Percentiles rank a stretch among this genome's conserved stretches.
phyloP scores from a whole-genome alignment of 1,140 invertebrate genomes.

The Lutraria rhynchaena region DNA sequence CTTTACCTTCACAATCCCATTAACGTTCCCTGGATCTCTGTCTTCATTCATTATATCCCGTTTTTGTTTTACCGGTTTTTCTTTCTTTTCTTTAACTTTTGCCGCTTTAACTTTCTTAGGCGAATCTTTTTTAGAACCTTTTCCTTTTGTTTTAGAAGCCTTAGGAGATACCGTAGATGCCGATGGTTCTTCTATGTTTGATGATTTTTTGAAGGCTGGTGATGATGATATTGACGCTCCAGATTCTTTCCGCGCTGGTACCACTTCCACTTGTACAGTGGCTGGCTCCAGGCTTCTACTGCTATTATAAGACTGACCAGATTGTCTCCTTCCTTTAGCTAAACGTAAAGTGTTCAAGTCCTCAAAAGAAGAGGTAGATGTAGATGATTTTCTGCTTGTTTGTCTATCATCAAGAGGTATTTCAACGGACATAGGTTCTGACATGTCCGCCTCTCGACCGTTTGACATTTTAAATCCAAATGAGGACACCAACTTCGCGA shows the following conservation, averaged over 20 bases:
- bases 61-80: constrained; percentile 6
- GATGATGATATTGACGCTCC: not conserved
- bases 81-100: constrained; percentile 12
- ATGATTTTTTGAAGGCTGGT: constrained; percentile 42
- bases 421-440: constrained; percentile 29
- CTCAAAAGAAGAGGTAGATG: constrained; percentile 55
- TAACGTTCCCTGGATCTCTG: constrained; percentile 59
- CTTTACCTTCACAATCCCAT: constrained; percentile 54
- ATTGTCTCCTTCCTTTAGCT: not conserved
- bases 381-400: constrained; percentile 31
- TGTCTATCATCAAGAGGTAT: constrained; percentile 43
- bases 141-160: not conserved
- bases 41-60: not conserved
- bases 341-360: constrained; percentile 26
- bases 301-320: constrained; percentile 24
- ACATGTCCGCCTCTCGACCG: not conserved
- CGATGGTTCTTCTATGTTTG: constrained; percentile 4
- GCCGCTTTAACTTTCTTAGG: not conserved
- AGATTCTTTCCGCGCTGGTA: not conserved
- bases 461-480: constrained; percentile 37
- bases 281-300: constrained; percentile 5
- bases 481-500: not conserved
- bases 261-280: constrained; percentile 8
- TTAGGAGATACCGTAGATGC: not conserved
- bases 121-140: not conserved